Evolutionary conservation across 2,113 vertebrate genomes (phyloP).

Genomic region (Phalacrocorax pelagicus): DNA sequence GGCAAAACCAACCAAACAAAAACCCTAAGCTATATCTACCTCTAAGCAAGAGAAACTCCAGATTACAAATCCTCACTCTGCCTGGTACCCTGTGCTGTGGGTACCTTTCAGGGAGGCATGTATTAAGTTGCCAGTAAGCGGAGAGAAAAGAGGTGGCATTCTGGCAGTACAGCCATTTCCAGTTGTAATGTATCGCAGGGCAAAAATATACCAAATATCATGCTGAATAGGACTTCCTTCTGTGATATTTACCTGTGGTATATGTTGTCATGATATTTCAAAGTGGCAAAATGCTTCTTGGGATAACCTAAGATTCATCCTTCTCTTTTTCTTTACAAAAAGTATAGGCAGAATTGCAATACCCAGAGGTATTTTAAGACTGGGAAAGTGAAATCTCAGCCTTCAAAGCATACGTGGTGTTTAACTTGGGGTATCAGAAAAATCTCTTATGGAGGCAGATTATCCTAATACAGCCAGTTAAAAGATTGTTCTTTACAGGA

Average conservation of each 20-base stretch:
- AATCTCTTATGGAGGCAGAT: background rate
- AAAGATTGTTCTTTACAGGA: background rate
- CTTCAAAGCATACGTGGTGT: background rate
- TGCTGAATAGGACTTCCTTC: background rate
- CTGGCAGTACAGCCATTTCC: background rate
- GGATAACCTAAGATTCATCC: background rate
- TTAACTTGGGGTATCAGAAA: background rate
- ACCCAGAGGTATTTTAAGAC: background rate
- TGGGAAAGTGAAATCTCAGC: background rate
- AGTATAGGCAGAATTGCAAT: background rate
- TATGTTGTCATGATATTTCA: background rate
- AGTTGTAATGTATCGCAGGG: background rate
- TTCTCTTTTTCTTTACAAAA: background rate
- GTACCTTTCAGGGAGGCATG: background rate
- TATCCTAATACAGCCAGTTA: background rate
- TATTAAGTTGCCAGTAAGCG: background rate
- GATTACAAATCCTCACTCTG: background rate
- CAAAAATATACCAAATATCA: background rate
- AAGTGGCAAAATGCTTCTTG: background rate
- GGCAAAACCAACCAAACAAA: background rate
- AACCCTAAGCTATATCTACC: rapidly evolving
- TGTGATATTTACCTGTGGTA: background rate
- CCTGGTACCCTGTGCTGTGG: background rate
- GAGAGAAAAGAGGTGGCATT: background rate
- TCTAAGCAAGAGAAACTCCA: background rate